These are phyloP conservation scores for Muscicapa striata DNA, from an alignment of 2,797 vertebrate genomes.

Conservation along the genomic window DNA sequence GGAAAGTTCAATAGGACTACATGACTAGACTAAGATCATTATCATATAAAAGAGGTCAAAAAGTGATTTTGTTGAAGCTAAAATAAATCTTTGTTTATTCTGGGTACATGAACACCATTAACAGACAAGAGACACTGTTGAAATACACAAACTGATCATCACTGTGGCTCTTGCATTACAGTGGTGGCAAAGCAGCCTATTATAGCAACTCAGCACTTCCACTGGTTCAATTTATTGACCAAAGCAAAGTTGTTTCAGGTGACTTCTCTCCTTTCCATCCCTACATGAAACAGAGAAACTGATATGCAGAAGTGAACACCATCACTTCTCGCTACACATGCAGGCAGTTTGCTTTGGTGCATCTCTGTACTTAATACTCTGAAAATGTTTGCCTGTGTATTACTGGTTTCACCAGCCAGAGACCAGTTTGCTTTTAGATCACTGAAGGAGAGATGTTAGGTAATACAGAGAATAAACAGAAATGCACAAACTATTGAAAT, in stretches of 20 bases:
- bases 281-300: not conserved
- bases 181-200: not conserved
- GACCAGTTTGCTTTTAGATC: not conserved
- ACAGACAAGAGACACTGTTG: not conserved
- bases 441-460: not conserved
- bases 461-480: not conserved
- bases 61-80: not conserved
- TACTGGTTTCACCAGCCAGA: not conserved
- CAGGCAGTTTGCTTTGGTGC: not conserved
- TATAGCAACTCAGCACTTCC: not conserved
- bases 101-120: not conserved
- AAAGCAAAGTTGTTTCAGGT: not conserved
- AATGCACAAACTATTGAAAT: not conserved
- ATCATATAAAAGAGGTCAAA: not conserved
- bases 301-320: not conserved
- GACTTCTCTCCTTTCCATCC: not conserved
- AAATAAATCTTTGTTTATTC: not conserved
- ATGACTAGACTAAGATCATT: not conserved
- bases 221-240: not conserved
- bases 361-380: not conserved
- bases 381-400: not conserved
- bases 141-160: not conserved
- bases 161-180: not conserved
- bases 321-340: fast-evolving
- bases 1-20: not conserved